phyloP scores from a whole-genome alignment of 2,888 invertebrate genomes.

The Holacanthella duospinosa region DNA sequence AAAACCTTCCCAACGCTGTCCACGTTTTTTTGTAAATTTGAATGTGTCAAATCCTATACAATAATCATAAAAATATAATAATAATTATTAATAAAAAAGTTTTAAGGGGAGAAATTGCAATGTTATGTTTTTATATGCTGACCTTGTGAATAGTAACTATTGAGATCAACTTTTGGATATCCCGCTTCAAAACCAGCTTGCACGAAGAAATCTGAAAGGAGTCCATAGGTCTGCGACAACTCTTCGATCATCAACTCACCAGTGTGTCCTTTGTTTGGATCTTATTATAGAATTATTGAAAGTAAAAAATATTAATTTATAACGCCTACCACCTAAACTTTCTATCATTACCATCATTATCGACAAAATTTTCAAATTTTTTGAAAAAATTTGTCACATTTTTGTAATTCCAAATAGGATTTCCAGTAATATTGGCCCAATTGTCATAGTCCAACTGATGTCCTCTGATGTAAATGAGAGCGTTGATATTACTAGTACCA shows the following conservation, averaged over 20 bases:
- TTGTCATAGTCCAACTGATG: slow-evolving; percentile 16
- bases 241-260: slow-evolving; percentile 13
- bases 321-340: background rate
- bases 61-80: background rate
- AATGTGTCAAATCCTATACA: background rate
- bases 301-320: background rate
- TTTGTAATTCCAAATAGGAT: slow-evolving; percentile 16
- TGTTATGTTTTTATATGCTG: background rate
- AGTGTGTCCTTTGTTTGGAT: slow-evolving; percentile 11
- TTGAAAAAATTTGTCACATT: slow-evolving; percentile 15
- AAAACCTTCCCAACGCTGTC: slow-evolving; percentile 21
- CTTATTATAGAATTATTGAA: slow-evolving; percentile 5
- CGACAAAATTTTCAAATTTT: slow-evolving; percentile 15
- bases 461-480: slow-evolving; percentile 16
- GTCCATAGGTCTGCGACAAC: slow-evolving; percentile 1
- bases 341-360: slow-evolving; percentile 6
- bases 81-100: background rate
- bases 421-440: slow-evolving; percentile 21
- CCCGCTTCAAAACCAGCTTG: slow-evolving; percentile 29
- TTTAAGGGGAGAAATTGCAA: background rate
- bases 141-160: slow-evolving; percentile 24
- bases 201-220: slow-evolving; percentile 20
- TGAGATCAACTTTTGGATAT: slow-evolving; percentile 27
- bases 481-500: slow-evolving; percentile 15
- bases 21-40: background rate